Evolutionary conservation across 2,797 vertebrate genomes (phyloP).

Genomic region (Okamejei kenojei): DNA sequence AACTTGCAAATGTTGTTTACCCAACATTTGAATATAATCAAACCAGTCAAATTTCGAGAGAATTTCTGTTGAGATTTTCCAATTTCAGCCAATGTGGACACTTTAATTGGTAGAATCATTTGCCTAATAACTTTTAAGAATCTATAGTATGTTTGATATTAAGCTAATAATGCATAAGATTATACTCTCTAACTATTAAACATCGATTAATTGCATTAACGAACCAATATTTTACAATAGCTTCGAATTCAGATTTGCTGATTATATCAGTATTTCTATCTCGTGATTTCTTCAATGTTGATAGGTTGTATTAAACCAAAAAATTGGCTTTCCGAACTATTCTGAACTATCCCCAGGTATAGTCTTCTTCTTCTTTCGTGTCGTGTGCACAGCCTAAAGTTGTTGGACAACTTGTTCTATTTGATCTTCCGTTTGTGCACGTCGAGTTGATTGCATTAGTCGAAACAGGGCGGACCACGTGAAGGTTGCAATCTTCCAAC

Average conservation of each 20-base stretch:
- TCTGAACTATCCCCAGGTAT: not conserved
- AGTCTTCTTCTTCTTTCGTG: too few relatives aligned
- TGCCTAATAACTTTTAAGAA: not conserved
- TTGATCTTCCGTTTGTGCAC: too few relatives aligned
- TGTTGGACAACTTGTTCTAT: too few relatives aligned
- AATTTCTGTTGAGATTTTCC: not conserved
- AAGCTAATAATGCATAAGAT: not conserved
- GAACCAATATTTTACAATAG: not conserved
- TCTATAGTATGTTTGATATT: not conserved
- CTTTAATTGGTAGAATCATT: not conserved
- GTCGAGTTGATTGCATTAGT: too few relatives aligned
- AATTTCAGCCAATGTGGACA: not conserved
- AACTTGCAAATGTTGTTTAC: not conserved
- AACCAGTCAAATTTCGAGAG: not conserved
- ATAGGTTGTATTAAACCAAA: not conserved
- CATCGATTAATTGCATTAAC: not conserved
- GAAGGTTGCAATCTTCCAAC: too few relatives aligned
- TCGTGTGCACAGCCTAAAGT: too few relatives aligned
- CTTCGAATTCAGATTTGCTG: not conserved
- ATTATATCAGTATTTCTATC: not conserved
- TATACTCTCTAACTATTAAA: not conserved
- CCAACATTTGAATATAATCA: not conserved
- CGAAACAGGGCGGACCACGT: too few relatives aligned
- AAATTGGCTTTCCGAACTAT: not conserved
- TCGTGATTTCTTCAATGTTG: not conserved